Evolutionary conservation across 2,797 vertebrate species (phyloP).

Genomic region (Mormyrus proboscirostris): DNA sequence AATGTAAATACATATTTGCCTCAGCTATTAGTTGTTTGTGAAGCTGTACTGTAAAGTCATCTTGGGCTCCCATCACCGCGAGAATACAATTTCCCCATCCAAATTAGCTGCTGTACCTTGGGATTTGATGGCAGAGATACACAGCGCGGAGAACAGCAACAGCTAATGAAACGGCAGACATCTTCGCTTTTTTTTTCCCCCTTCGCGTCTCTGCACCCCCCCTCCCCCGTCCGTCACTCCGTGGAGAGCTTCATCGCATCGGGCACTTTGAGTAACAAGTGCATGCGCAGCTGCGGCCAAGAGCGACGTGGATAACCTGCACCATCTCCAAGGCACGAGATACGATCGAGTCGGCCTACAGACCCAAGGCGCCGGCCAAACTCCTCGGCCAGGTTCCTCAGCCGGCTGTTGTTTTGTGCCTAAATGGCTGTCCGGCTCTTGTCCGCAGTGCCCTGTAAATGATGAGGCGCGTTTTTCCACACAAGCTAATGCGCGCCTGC

Average conservation of each 20-base stretch:
- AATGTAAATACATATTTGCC: background rate
- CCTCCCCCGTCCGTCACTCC: background rate
- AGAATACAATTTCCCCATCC: background rate
- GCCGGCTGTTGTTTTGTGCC: too few relatives aligned
- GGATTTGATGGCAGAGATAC: background rate
- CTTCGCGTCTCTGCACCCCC: background rate
- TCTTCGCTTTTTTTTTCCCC: background rate
- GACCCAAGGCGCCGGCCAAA: background rate
- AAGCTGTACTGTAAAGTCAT: background rate
- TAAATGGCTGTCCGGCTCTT: background rate
- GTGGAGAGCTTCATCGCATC: background rate
- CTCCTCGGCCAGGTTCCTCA: background rate
- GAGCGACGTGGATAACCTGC: background rate
- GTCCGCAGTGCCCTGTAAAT: constrained; percentile 5
- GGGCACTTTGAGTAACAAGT: background rate
- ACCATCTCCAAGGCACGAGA: background rate
- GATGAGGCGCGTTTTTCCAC: background rate
- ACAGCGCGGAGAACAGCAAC: background rate
- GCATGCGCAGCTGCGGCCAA: background rate
- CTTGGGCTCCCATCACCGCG: background rate
- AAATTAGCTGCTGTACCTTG: background rate
- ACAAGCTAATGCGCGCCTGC: constrained; percentile 1
- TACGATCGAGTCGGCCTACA: background rate
- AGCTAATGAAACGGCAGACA: constrained; percentile 7
- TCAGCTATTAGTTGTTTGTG: background rate